Evolutionary conservation across 37 sponge, comb jelly and placozoan species (phyloP).

Genomic region (Halisarca cf. caerulea): DNA sequence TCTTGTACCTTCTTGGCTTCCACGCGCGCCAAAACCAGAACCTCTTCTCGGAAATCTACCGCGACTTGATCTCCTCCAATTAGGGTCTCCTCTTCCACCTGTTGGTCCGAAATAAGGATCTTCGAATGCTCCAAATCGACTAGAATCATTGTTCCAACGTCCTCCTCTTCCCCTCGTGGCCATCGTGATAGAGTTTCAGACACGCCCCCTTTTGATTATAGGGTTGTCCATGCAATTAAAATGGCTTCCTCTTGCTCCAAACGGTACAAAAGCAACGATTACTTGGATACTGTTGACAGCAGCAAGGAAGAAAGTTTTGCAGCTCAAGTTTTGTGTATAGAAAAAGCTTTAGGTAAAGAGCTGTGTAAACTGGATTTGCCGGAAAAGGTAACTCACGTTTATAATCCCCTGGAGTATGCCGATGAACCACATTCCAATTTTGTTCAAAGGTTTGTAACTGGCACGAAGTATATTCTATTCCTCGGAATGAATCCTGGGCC

Average conservation of each 20-base stretch:
- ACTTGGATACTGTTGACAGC: not conserved
- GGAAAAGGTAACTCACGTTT: constrained; percentile 50
- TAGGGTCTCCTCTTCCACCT: no score
- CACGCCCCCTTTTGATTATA: no score
- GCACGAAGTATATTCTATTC: constrained; percentile 68
- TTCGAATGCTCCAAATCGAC: no score
- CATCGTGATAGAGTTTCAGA: no score
- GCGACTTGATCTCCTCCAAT: not conserved
- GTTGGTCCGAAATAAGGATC: no score
- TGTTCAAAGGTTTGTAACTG: constrained; percentile 63
- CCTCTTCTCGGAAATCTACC: not conserved
- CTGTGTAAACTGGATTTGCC: constrained; percentile 23
- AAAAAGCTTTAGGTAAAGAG: constrained; percentile 27
- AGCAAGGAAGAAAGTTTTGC: not conserved
- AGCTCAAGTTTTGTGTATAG: constrained; percentile 12
- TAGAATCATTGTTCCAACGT: no score
- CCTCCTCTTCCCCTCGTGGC: no score
- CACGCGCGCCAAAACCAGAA: not conserved
- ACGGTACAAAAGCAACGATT: no score
- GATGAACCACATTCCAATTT: constrained; percentile 61
- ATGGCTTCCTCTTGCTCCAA: no score
- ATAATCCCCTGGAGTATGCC: constrained; percentile 88
- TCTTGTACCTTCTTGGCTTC: constrained; percentile 1
- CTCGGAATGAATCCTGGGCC: constrained; percentile 92
- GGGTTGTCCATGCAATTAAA: no score